These are phyloP conservation scores for Acropora tenuis DNA, from an alignment of 64 coral and sea anemone genomes.

Conservation along the genomic window DNA sequence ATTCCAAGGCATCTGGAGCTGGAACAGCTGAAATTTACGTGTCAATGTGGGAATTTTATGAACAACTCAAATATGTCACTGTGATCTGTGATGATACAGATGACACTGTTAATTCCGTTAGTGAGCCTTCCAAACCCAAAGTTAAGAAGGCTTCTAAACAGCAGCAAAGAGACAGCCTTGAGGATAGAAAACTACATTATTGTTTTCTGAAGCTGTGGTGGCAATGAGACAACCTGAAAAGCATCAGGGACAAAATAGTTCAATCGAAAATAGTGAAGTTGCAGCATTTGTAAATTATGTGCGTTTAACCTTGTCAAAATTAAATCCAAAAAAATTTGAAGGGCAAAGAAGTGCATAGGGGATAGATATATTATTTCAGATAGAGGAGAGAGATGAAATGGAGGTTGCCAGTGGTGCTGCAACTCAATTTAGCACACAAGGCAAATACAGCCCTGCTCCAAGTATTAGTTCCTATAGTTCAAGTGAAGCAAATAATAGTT, in stretches of 20 bases:
- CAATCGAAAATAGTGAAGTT: background rate
- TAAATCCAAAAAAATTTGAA: no score
- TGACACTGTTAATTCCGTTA: conserved; percentile 17
- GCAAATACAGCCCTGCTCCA: no score
- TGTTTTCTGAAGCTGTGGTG: conserved; percentile 26
- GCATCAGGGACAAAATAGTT: background rate
- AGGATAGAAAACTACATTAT: conserved; percentile 23
- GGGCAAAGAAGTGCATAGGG: no score
- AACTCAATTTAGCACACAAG: no score
- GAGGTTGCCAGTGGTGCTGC: background rate
- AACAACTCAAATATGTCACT: conserved; percentile 32
- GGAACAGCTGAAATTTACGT: no score
- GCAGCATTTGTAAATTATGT: conserved; percentile 4
- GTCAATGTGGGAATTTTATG: conserved; percentile 44
- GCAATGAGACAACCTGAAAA: background rate
- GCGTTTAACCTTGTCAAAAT: background rate
- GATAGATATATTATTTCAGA: background rate
- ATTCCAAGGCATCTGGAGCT: no score
- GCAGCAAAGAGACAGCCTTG: background rate
- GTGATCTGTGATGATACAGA: conserved; percentile 50
- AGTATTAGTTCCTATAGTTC: no score
- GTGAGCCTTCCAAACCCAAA: conserved; percentile 4
- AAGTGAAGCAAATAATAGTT: no score
- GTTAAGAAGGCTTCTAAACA: conserved; percentile 29
- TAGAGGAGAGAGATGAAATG: background rate